Percentiles rank a stretch among this genome's conserved stretches.
These are phyloP conservation scores for Tricholauxania praeusta DNA, from an alignment of 2,888 invertebrate species.

Conservation along the genomic window DNA sequence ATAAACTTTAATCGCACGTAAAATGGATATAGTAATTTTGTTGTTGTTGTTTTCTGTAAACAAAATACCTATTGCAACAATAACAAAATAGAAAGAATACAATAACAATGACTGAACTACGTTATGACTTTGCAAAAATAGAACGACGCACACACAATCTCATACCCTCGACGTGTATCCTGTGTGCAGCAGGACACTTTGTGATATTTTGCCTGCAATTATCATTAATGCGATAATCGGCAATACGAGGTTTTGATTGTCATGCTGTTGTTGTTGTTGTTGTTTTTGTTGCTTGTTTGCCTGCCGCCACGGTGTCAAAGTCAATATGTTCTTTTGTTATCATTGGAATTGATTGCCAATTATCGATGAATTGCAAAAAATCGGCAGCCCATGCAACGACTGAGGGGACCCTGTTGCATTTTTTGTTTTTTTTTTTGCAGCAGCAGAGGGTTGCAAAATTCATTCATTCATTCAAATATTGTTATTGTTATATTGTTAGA, in stretches of 20 bases:
- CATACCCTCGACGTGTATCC: neutral
- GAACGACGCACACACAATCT: neutral
- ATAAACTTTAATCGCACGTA: no score
- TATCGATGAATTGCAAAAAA: conserved; percentile 26
- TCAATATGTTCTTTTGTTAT: conserved; percentile 22
- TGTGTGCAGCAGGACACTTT: neutral
- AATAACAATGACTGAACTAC: neutral
- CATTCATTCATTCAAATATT: neutral
- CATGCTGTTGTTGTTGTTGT: neutral
- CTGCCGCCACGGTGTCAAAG: conserved; percentile 23
- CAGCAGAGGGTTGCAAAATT: conserved; percentile 13
- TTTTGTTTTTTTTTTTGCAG: neutral
- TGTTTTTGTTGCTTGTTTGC: neutral
- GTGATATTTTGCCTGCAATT: conserved; percentile 8
- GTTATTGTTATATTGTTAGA: no score
- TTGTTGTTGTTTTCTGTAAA: no score
- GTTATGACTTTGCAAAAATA: conserved; percentile 20
- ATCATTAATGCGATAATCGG: conserved; percentile 15
- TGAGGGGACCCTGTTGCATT: neutral
- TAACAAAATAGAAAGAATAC: neutral
- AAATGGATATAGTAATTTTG: no score
- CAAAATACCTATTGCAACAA: neutral
- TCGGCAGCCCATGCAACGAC: neutral
- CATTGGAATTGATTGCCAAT: conserved; percentile 32
- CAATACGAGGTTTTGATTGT: neutral